Base-by-base conservation (phyloP, 2,113 vertebrate species). In the Anthoscopus minutus region DNA sequence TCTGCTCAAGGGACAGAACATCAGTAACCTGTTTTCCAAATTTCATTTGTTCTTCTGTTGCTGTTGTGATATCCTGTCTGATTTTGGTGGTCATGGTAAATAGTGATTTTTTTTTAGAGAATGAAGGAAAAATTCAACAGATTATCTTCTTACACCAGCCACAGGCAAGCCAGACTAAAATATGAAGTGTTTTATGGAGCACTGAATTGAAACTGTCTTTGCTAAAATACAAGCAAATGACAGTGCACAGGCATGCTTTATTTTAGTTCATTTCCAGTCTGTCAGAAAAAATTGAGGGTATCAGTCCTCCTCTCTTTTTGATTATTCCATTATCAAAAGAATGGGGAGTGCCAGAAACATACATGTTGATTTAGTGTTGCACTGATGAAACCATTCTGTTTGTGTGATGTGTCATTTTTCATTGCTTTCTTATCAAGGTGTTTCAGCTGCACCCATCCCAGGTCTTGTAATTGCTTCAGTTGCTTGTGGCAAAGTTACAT, bases 401-500 rank as follows among this genome's bases (percentile, higher is more conserved):
- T 94, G 81, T 96, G 72, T 96, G 96, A 97, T 97, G 97, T 98
- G 97, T 97, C 98, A 96, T 98, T 98, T 98, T 98, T 98, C 97
- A 98, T 96, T 92, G 82, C 92, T 76, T 96, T 96, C 97, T 98
- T 98, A 98, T 98, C 98, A 97, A 98, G 97, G 97, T 98, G 94
- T 96, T 98, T 98, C 98, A 98, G 97, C 97, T 98, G 97, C 97
- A 96, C 96, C 96, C 83, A 96, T 95, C 96, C 95, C 92, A 93
- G 92, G 90, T 87, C 94, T 96, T 56, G 96, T 98, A 98, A 98
- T 98, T 98, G 97, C 97, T 97, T 98, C 76, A 61, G 92, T 97
- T 97, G 97, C 98, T 98, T 90, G 85, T 98, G 97, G 98, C 98
- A 98, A 98, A 98, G 98, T 98, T 98, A 98, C 71, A 89, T 98